A percentile compares a stretch with the other conserved stretches of the same genome.
phyloP scores from a whole-genome alignment of 2,888 invertebrate species.

The Brachyopa scutellaris region DNA sequence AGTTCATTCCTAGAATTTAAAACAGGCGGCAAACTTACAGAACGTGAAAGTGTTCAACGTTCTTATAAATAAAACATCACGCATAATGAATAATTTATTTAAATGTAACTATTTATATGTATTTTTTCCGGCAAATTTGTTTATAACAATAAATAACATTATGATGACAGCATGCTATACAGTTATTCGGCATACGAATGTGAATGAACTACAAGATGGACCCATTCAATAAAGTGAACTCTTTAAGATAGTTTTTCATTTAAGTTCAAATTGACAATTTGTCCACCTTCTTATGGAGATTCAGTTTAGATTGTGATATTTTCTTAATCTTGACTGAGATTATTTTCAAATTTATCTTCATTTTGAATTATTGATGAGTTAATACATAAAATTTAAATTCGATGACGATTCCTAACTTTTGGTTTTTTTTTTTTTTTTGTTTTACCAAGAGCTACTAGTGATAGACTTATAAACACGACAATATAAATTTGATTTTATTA shows the following conservation, averaged over 20 bases:
- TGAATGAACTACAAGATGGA: background rate
- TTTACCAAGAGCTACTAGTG: background rate
- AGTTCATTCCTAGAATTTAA: background rate
- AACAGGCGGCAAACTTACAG: background rate
- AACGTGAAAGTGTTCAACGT: slow-evolving; percentile 31
- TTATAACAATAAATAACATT: background rate
- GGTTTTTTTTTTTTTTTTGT: background rate
- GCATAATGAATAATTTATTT: slow-evolving; percentile 32
- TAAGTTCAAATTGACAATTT: background rate
- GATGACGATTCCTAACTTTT: too few species aligned
- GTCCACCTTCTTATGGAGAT: background rate
- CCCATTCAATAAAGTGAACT: background rate
- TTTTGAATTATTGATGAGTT: too few species aligned
- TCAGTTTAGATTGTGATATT: background rate
- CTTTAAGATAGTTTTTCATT: background rate
- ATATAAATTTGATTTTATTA: too few species aligned
- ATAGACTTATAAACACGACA: slow-evolving; percentile 13
- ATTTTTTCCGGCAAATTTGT: slow-evolving; percentile 10
- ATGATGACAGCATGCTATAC: slow-evolving; percentile 5
- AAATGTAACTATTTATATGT: slow-evolving; percentile 4
- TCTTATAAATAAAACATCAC: slow-evolving; percentile 6
- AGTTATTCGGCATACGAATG: background rate
- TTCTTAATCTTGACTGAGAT: background rate
- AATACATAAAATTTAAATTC: too few species aligned
- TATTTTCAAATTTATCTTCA: slow-evolving; percentile 13